Conservation (phyloP, 2,888 invertebrate species). For the Seira musarum region DNA sequence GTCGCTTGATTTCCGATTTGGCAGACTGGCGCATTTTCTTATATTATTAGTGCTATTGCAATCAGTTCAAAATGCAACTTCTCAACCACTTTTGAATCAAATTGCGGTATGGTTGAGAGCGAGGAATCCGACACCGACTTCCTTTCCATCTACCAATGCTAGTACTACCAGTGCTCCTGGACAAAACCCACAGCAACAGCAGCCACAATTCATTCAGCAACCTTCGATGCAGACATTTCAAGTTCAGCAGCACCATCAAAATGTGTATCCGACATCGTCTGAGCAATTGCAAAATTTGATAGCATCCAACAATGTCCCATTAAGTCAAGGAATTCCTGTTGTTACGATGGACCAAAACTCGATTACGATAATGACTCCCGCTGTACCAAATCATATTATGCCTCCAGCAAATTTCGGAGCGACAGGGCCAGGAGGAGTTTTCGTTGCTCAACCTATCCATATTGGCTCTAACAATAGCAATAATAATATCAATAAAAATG, state of each 20-base stretch:
- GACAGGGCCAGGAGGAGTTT: constrained; percentile 31
- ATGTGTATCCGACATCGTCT: constrained; percentile 34
- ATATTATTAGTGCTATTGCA: constrained; percentile 9
- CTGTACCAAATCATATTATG: constrained; percentile 45
- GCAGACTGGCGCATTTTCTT: neutral
- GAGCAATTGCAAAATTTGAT: constrained; percentile 47
- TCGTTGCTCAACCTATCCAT: constrained; percentile 39
- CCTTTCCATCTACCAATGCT: constrained; percentile 55
- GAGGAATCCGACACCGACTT: constrained; percentile 67
- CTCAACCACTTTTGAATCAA: constrained; percentile 67
- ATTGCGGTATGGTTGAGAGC: constrained; percentile 67
- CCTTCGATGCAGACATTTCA: constrained; percentile 6
- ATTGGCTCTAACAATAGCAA: no score
- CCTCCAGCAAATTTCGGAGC: constrained; percentile 8
- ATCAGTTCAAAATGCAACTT: constrained; percentile 30
- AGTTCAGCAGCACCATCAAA: constrained; percentile 19
- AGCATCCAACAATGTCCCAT: constrained; percentile 1
- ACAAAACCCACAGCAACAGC: constrained; percentile 24
- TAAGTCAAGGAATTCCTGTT: constrained; percentile 52
- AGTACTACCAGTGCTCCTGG: neutral
- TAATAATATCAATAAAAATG: constrained; percentile 22
- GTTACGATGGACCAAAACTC: constrained; percentile 52
- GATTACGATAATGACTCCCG: constrained; percentile 53
- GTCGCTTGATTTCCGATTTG: neutral
- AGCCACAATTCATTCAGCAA: constrained; percentile 6